Evolutionary conservation across 2,113 vertebrate genomes (phyloP).

Genomic region (Dasyornis broadbenti): DNA sequence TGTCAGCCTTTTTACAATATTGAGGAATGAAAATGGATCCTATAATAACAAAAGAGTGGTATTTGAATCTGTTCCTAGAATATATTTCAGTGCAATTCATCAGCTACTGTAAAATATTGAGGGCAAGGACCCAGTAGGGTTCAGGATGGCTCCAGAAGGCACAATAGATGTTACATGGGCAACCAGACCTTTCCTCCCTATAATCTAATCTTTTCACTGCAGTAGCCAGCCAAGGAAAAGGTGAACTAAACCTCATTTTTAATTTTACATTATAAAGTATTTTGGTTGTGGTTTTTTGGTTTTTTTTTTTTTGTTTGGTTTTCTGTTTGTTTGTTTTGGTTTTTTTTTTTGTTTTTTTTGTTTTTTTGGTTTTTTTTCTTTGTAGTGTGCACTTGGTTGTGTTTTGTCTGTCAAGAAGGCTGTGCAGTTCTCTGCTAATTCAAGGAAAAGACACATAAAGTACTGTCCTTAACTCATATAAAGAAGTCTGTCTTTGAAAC

Average conservation of each 20-base stretch:
- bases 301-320: no score
- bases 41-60: background rate
- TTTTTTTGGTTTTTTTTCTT: background rate
- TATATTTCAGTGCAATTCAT: background rate
- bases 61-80: background rate
- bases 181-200: background rate
- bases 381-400: background rate
- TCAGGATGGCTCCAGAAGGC: background rate
- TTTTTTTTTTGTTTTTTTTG: background rate
- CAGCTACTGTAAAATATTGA: background rate
- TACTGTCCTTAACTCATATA: background rate
- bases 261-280: background rate
- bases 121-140: background rate
- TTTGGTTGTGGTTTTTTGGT: background rate
- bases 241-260: background rate
- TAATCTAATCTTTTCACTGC: background rate
- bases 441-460: background rate
- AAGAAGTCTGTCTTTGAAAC: background rate
- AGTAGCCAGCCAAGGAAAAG: background rate
- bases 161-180: background rate
- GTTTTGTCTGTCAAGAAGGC: background rate
- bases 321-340: no score
- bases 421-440: background rate
- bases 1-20: background rate
- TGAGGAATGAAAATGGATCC: background rate